Base-by-base conservation (phyloP, 2,113 vertebrate genomes). In the Trogon melanurus region DNA sequence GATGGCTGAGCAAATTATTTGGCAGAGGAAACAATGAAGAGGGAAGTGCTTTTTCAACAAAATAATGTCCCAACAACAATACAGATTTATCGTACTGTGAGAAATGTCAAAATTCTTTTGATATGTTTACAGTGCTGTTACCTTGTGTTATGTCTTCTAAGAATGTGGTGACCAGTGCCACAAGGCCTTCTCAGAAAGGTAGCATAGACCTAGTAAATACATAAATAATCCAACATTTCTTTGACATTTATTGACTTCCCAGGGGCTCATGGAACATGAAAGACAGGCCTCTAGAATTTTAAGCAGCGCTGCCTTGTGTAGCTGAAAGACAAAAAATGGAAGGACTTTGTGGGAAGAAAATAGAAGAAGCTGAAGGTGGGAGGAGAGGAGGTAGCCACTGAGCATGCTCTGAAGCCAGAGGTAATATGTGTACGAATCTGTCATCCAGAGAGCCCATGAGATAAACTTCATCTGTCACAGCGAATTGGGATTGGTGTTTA, bases 181-280 rank as follows among this genome's bases (percentile, higher is more conserved):
- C 56, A 67, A 97, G 83, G 50, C 53, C 94, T 92, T 87, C 92
- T 93, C 84, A 82, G 87, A 95, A 96, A 94, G 16, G 53, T 69
- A 83, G 57, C 41, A 23, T 5, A 61, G 65, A 95, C 47, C 54
- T 94, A 91, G 91, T 78, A 97, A 96, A 95, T 85, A 60, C 82
- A 91, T 94, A 95, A 96, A 93, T 78, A 94, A 96, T 79, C 66
- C 94, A 95, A 89, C 66, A 93, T 96, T 97, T 95, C 83, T 94
- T 91, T 97, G 91, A 92, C 93, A 91, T 96, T 95, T 97, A 94
- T 94, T 97, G 91, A 90, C 95, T 97, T 96, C 85, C 79, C 54
- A 82, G 79, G 69, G 89, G 53, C 65, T 95, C 50, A 44, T 23
- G 29, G 85, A 94, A 94, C 88, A 92, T 36, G 67, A 96, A 96